Conservation (phyloP, 2,888 invertebrate genomes). For the Rosalia funebris region DNA sequence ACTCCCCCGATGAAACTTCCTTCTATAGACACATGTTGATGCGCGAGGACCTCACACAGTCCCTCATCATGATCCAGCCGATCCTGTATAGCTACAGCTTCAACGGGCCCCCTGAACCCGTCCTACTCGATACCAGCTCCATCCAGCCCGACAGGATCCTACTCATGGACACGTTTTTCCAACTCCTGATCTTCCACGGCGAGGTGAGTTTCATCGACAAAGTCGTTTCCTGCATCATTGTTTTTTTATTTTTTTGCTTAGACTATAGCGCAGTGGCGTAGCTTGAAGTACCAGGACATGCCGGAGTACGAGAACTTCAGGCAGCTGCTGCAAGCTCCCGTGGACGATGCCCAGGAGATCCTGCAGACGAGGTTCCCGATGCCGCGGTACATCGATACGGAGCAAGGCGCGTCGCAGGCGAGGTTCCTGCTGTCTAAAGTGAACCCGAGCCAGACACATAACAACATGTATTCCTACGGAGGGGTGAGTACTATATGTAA, state of each 20-base stretch:
- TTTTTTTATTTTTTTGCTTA: too few relatives aligned
- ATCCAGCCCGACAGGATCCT: slow-evolving; percentile 97
- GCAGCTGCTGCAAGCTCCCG: slow-evolving; percentile 93
- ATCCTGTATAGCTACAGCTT: slow-evolving; percentile 99
- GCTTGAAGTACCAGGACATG: slow-evolving; percentile 94
- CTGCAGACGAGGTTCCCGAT: slow-evolving; percentile 96
- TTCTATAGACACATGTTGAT: slow-evolving; percentile 99
- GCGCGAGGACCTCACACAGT: slow-evolving; percentile 96
- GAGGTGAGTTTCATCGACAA: too few relatives aligned
- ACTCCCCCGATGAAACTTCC: slow-evolving; percentile 99
- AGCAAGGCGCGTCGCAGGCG: slow-evolving; percentile 99
- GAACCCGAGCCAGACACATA: slow-evolving; percentile 99
- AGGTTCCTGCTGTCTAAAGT: slow-evolving; percentile 98
- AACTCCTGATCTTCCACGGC: slow-evolving; percentile 98
- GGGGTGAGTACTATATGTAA: slow-evolving; percentile 75
- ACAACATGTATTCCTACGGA: slow-evolving; percentile 97
- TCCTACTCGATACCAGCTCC: slow-evolving; percentile 95
- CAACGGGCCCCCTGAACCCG: slow-evolving; percentile 97
- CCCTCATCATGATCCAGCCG: slow-evolving; percentile 99
- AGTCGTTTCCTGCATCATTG: too few relatives aligned
- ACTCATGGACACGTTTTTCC: slow-evolving; percentile 99
- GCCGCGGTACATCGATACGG: slow-evolving; percentile 98
- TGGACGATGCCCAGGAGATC: slow-evolving; percentile 97
- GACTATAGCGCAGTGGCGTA: slow-evolving; percentile 98
- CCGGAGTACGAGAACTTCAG: slow-evolving; percentile 98